phyloP scores from a whole-genome alignment of 2,113 vertebrate species.

The Oenanthe melanoleuca region DNA sequence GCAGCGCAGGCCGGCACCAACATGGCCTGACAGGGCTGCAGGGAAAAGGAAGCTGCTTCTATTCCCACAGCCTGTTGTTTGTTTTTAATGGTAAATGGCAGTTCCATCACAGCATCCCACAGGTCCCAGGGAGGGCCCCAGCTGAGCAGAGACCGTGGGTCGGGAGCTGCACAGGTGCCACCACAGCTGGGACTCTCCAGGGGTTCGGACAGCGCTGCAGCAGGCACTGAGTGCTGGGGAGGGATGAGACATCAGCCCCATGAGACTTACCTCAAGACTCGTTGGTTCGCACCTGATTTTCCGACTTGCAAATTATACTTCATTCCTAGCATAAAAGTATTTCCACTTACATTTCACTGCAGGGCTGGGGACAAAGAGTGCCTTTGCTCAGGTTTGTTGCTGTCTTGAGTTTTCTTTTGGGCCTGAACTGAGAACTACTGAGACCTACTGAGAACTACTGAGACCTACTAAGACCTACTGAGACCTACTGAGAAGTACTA shows the following conservation, averaged over 20 bases:
- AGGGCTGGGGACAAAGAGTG: not conserved
- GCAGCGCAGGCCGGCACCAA: not conserved
- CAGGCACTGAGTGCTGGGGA: not conserved
- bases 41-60: conserved; percentile 66
- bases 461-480: not conserved
- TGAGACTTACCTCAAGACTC: not conserved
- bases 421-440: not conserved
- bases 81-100: conserved; percentile 53
- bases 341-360: not conserved
- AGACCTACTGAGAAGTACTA: not conserved
- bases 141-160: accelerated
- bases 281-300: not conserved
- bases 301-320: not conserved
- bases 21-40: conserved; percentile 21
- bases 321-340: not conserved
- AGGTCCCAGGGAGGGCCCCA: not conserved
- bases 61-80: conserved; percentile 69
- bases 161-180: not conserved
- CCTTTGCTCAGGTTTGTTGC: not conserved
- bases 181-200: not conserved
- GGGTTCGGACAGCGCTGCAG: not conserved
- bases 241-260: not conserved
- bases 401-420: accelerated
- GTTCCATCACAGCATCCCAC: conserved; percentile 18
- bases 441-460: not conserved